Evolutionary conservation across 2,113 vertebrate genomes (phyloP), one percentile per base, ranked within the genome.

Genomic region (Sceloporus undulatus): DNA sequence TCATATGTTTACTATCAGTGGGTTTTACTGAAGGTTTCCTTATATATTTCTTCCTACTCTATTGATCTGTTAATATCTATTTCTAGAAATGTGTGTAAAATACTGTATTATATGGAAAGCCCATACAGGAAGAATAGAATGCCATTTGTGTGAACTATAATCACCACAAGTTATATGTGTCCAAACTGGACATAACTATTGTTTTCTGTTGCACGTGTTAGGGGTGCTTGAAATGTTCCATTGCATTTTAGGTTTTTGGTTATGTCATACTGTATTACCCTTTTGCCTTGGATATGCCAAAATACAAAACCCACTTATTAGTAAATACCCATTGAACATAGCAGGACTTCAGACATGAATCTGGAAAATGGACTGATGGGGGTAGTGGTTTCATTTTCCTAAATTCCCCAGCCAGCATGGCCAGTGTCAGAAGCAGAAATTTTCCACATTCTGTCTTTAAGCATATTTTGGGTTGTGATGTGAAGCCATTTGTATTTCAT

Each of bases 251-350:
- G 48, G 18, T 5, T 76, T 73, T 84, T 82, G 68, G n/a, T 19
- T 79, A 40, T 89, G 38, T 85, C 10, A 23, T 91, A n/a, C n/a
- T n/a, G n/a, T n/a, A 79, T 29, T 76, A 71, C 62, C 87, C 0
- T 86, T 85, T 92, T 81, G 83, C 89, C 13, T 90, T 88, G 10
- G 84, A 88, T 90, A 85, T 82, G 56, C 85, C 40, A n/a, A 25
- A 42, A 3, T 66, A 40, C 27, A 66, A 85, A 77, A 11, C 4
- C 54, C 56, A n/a, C 62, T 65, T 13, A 13, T 62, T 62, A 62
- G 9, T 40, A 27, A 62, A 4, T 18, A 38, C 6, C 14, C 56
- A 54, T 68, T 73, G 48, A 71, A 73, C 23, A 54, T 84, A 71
- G 19, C 52, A n/a, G 21, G 52, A 54, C 18, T 78, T 62, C 48